Evolutionary conservation across 37 sponge, comb jelly and placozoan species (phyloP), one percentile per base, ranked within the genome.

Genomic region (Haliclona indistincta): DNA sequence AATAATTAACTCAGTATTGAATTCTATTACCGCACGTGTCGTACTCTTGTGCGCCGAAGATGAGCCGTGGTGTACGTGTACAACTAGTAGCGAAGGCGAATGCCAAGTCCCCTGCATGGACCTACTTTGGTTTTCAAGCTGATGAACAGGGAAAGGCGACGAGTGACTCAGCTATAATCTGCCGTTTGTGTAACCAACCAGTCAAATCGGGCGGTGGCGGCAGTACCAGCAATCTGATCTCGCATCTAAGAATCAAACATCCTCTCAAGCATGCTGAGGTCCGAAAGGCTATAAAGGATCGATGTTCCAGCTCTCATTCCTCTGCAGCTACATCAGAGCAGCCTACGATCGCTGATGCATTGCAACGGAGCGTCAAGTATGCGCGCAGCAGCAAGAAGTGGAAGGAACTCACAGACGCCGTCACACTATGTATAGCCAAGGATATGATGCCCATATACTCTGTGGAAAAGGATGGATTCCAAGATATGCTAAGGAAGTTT

Each of bases 211-310:
- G 70, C 3, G 54, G 55, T 23, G 42, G 61, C 15, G 81, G 81
- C 13, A 80, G 60, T 37, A 80, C 81, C 32, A 69, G 62, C 33
- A 80, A 70, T 56, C 63, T 80, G 17, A 7, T 70, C 19, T 7
- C 65, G 22, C 79, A 78, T 42, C 51, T 20, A 6, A 58, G n/a
- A 26, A 6, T 7, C 22, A 17, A 58, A 20, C 60, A 58, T 58
- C 13, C 60, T 26, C 6, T 25, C 11, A 20, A 58, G 25, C 28
- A 58, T 58, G 28, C 22, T 25, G 60, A 58, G n/a, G 23, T 58
- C 11, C 26, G 26, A 25, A n/a, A 7, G 28, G 60, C 60, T 20
- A 20, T 20, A 6, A 20, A 8, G 7, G 28, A 20, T 6, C 11
- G 25, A 6, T n/a, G 26, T 11, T 58, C 60, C 26, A 6, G 26